Conservation (phyloP, 2,888 invertebrate species). For the Dryobota labecula region DNA sequence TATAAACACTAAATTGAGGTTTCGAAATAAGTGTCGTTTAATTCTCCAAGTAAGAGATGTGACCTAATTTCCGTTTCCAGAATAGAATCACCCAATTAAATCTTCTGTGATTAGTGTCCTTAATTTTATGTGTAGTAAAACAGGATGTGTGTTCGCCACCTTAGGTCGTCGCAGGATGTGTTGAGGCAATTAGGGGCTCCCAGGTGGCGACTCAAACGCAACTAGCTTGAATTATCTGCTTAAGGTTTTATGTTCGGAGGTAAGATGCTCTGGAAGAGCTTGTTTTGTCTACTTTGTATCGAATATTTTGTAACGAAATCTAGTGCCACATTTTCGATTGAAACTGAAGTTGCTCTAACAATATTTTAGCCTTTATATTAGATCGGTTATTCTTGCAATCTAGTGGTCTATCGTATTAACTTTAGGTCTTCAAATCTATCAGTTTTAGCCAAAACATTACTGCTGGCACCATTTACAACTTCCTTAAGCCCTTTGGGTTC, state of each 20-base stretch:
- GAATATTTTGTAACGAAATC: not conserved
- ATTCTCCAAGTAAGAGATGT: conserved; percentile 43
- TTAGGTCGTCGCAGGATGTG: conserved; percentile 71
- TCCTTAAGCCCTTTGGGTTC: not conserved
- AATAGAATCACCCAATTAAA: conserved; percentile 47
- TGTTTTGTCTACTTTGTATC: not conserved
- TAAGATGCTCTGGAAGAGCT: conserved; percentile 65
- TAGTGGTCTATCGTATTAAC: no score
- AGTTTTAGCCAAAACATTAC: not conserved
- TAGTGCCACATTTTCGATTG: not conserved
- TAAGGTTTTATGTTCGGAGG: conserved; percentile 76
- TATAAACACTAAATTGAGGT: conserved; percentile 60
- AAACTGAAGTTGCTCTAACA: not conserved
- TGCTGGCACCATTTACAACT: no score
- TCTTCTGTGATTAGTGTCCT: conserved; percentile 68
- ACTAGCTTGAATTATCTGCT: conserved; percentile 86
- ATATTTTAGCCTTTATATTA: not conserved
- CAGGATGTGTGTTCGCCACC: conserved; percentile 66
- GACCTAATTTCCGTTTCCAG: conserved; percentile 62
- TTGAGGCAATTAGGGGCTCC: conserved; percentile 84
- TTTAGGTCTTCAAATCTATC: conserved; percentile 6
- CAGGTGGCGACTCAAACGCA: conserved; percentile 85
- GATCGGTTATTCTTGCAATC: not conserved
- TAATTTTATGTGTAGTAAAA: conserved; percentile 73
- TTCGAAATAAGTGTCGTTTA: conserved; percentile 51